Evolutionary conservation across 2,113 vertebrate species (phyloP).

Genomic region (Semicossyphus pulcher): DNA sequence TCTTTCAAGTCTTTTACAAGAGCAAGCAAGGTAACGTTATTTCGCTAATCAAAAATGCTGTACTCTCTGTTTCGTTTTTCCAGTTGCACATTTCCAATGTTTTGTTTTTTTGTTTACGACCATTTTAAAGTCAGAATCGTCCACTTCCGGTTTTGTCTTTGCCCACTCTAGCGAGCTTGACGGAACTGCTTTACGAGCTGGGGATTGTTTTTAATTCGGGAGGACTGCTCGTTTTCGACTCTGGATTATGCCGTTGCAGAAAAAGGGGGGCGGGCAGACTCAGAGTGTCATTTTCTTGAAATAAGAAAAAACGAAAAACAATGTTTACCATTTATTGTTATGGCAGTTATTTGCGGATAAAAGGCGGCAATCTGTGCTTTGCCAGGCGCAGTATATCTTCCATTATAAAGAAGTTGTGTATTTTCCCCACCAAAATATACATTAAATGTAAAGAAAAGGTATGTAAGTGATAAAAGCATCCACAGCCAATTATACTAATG

Average conservation of each 20-base stretch:
- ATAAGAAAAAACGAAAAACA: neutral
- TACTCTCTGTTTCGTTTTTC: too few relatives aligned
- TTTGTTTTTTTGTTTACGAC: neutral
- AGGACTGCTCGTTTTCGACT: constrained; percentile 41
- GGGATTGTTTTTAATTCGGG: constrained; percentile 88
- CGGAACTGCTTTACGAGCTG: constrained; percentile 42
- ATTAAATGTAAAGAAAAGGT: neutral
- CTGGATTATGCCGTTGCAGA: neutral
- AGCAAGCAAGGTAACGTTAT: too few relatives aligned
- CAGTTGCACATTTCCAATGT: neutral
- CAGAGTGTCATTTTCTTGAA: neutral
- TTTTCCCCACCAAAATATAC: neutral
- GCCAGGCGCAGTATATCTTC: fast-evolving
- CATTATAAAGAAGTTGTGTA: neutral
- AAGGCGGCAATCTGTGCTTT: neutral
- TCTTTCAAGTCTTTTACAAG: too few relatives aligned
- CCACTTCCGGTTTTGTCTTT: neutral
- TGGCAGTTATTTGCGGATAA: neutral
- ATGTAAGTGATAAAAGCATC: neutral
- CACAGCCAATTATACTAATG: neutral
- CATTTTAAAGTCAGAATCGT: neutral
- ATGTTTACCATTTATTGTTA: neutral
- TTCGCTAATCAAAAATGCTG: too few relatives aligned
- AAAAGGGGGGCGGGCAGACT: constrained; percentile 21
- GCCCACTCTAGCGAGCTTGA: constrained; percentile 4